Base-by-base conservation (phyloP, 2,797 vertebrate species). In the Enteromius fasciolatus region DNA sequence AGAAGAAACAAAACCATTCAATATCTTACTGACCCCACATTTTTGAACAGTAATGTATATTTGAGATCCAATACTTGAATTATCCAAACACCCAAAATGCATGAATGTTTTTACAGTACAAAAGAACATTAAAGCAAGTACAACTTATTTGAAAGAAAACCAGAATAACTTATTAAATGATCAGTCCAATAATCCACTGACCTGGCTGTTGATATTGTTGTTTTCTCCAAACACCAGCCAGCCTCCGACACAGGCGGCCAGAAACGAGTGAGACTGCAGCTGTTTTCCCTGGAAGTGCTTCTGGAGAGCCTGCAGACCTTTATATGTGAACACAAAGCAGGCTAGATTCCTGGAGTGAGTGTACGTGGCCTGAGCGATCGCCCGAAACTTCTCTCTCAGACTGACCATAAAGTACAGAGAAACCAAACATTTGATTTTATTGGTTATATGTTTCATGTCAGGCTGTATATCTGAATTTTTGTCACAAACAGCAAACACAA, bases 121-220 rank as follows among this genome's bases (percentile, higher is more conserved):
- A 2, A 44, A 23, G 1, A 68, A 14, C 1, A 10, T 39, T 10
- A 44, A 44, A 44, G 41, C 41, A 44, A 11, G 41, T 44, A 44
- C 41, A 44, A 44, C 10, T 11, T 44, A 44, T 44, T 44, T 44
- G 0, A 11, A 44, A 44, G 10, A 11, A 44, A 44, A 44, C 9
- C 41, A 44, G 36, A 39, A 39, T 10, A 20, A 2, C 4, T 11
- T 1, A 14, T 67, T 5, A n/a, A 57, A 41, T 6, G 64, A 67
- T n/a, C 20, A 36, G 11, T 67, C 64, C 5, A 33, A 39, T 39
- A 39, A 67, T 39, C 9, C 4, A 36, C 85, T 90, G 94, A 99
- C 98, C 97, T 99, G 98, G 86, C 96, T 99, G 83, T 99, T 99
- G 89, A 99, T 95, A 90, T 94, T 95, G 85, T 96, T 98, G 91